These are phyloP conservation scores for Caradrina clavipalpis DNA, from an alignment of 2,888 invertebrate genomes.

Conservation along the genomic window DNA sequence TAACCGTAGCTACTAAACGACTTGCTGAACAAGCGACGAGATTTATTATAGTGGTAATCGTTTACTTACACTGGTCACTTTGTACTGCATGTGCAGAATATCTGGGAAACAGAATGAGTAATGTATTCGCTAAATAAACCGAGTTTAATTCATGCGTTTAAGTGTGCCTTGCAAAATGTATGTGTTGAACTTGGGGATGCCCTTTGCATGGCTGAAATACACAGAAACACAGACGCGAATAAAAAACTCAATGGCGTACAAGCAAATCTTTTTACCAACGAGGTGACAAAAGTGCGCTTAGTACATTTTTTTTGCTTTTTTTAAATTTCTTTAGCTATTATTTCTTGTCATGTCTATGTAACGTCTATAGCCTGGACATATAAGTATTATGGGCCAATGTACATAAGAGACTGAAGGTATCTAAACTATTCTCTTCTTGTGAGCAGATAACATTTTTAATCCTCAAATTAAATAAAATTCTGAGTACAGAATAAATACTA, in stretches of 20 bases:
- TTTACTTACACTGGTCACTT: constrained; percentile 49
- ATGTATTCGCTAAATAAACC: constrained; percentile 36
- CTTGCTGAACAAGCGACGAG: constrained; percentile 47
- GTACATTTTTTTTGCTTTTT: constrained; percentile 9
- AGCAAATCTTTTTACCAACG: no score
- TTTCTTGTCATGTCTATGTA: no score
- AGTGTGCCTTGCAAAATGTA: constrained; percentile 11
- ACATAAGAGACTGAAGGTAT: no score
- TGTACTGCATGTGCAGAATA: constrained; percentile 24
- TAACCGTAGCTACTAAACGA: constrained; percentile 56
- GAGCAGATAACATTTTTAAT: no score
- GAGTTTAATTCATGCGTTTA: constrained; percentile 30
- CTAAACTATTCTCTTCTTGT: no score
- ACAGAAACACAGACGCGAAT: constrained; percentile 2
- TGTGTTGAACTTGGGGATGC: not conserved
- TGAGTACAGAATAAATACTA: no score
- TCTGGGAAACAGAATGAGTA: constrained; percentile 35
- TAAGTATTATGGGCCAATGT: no score
- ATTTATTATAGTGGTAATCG: constrained; percentile 54
- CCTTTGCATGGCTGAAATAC: not conserved
- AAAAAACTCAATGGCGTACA: constrained; percentile 9
- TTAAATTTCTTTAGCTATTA: not conserved
- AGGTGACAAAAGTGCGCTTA: not conserved
- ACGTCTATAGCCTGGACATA: no score
- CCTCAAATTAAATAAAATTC: no score